Evolutionary conservation across 2,888 invertebrate genomes (phyloP).

Genomic region (Gymnocheta viridis): DNA sequence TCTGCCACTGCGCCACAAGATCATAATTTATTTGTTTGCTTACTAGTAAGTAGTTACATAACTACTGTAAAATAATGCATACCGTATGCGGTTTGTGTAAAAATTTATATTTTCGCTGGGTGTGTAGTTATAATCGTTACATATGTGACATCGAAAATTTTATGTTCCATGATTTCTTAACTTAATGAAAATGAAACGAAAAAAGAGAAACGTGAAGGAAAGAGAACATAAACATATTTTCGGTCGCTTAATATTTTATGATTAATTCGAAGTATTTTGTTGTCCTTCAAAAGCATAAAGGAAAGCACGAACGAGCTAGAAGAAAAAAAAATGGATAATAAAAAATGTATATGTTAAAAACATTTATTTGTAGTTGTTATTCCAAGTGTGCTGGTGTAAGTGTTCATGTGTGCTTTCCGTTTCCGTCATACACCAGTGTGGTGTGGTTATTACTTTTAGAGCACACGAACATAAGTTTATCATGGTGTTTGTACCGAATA

Average conservation of each 20-base stretch:
- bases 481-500: neutral
- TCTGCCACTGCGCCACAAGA: too few relatives aligned
- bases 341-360: neutral
- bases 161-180: neutral
- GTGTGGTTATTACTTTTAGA: neutral
- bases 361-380: constrained; percentile 1
- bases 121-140: neutral
- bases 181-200: neutral
- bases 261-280: constrained; percentile 41
- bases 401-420: constrained; percentile 2
- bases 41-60: too few relatives aligned
- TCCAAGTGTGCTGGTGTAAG: neutral
- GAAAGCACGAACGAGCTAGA: constrained; percentile 19
- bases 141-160: neutral
- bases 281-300: constrained; percentile 29
- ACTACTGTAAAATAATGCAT: too few relatives aligned
- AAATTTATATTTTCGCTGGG: too few relatives aligned
- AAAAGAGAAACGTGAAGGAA: neutral
- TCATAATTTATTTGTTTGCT: too few relatives aligned
- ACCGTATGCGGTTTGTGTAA: too few relatives aligned
- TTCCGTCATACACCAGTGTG: neutral
- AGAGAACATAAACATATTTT: constrained; percentile 21
- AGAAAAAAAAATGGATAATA: constrained; percentile 16
- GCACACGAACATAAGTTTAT: neutral
- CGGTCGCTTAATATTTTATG: constrained; percentile 41